Evolutionary conservation across 2,797 vertebrate species (phyloP).

Genomic region (Chelon auratus): DNA sequence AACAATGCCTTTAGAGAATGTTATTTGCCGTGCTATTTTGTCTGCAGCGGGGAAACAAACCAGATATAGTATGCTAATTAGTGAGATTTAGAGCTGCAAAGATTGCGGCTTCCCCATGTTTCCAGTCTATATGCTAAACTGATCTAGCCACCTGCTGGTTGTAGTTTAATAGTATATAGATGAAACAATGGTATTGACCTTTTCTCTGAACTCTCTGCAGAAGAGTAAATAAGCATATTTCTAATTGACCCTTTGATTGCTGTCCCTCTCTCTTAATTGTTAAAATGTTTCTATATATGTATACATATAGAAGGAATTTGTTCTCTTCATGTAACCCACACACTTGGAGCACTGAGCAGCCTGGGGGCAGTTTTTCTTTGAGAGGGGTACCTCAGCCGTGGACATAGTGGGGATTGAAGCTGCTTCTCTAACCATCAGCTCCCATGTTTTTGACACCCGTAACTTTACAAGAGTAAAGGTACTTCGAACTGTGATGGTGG

Average conservation of each 20-base stretch:
- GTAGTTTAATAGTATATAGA: background rate
- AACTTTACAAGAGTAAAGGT: background rate
- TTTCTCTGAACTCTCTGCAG: background rate
- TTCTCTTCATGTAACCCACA: too few species aligned
- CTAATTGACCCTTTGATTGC: background rate
- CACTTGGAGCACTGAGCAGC: too few species aligned
- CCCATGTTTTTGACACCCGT: constrained; percentile 7
- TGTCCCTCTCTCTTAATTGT: background rate
- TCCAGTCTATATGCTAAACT: background rate
- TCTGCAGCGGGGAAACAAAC: too few species aligned
- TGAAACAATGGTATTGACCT: background rate
- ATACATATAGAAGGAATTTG: too few species aligned
- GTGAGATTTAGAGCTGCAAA: background rate
- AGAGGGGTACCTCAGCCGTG: too few species aligned
- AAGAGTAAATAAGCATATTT: background rate
- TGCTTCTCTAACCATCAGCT: too few species aligned
- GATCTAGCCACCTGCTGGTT: background rate
- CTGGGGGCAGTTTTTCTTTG: too few species aligned
- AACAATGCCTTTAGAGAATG: background rate
- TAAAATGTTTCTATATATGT: background rate
- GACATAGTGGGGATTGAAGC: too few species aligned
- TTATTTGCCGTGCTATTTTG: background rate
- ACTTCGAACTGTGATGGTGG: background rate
- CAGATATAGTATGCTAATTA: background rate
- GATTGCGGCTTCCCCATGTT: background rate